Conservation (phyloP, 2,797 vertebrate species). For the Urocyon cinereoargenteus region DNA sequence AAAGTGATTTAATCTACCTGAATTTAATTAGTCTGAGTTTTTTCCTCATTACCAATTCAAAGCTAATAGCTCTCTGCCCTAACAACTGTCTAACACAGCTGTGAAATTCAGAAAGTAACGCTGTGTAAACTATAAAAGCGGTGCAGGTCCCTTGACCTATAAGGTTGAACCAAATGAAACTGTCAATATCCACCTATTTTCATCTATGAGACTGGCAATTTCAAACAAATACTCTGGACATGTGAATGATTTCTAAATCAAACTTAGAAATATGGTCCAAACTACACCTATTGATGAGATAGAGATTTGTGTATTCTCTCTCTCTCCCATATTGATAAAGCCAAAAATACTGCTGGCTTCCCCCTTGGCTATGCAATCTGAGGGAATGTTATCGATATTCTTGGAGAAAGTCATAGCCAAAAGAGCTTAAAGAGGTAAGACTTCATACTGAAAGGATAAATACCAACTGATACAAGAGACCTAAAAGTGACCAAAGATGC, state of each 20-base stretch:
- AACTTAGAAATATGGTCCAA: not conserved
- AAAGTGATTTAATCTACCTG: not conserved
- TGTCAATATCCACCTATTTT: not conserved
- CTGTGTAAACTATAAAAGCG: not conserved
- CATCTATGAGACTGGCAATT: not conserved
- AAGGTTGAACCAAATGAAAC: not conserved
- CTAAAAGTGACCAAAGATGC: not conserved
- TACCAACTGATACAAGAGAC: not conserved
- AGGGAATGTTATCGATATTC: not conserved
- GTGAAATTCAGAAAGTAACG: not conserved
- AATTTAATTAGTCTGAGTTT: not conserved
- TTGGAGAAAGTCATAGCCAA: not conserved
- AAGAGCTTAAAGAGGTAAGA: not conserved
- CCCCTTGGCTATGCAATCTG: not conserved
- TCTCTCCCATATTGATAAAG: not conserved
- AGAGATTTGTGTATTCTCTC: not conserved
- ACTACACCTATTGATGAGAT: not conserved
- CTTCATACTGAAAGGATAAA: conserved; percentile 15
- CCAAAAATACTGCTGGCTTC: not conserved
- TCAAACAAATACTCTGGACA: conserved; percentile 40
- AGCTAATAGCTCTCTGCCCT: not conserved
- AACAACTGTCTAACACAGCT: not conserved
- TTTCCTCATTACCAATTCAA: not conserved
- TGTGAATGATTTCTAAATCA: not conserved
- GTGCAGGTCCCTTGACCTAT: not conserved